Evolutionary conservation across 92 coral and sea anemone species (phyloP).

Genomic region (Porites rus): DNA sequence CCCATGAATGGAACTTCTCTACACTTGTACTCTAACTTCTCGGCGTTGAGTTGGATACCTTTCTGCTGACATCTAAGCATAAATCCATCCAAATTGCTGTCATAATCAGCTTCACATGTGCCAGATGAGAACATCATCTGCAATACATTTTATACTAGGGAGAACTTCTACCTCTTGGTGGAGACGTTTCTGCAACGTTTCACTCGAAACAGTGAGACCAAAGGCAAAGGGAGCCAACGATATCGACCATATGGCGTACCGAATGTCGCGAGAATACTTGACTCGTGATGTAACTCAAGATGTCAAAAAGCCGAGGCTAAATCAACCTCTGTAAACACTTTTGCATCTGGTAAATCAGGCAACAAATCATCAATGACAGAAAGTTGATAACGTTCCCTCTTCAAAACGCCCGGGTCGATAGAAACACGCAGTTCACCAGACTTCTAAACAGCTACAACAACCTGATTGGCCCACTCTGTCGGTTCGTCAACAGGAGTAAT

Average conservation of each 20-base stretch:
- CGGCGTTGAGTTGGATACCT: constrained; percentile 32
- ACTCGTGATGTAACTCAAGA: constrained; percentile 8
- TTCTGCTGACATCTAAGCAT: constrained; percentile 33
- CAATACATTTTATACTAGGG: constrained; percentile 41
- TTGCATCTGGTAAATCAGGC: constrained; percentile 39
- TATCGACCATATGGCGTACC: too few relatives aligned
- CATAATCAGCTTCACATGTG: constrained; percentile 31
- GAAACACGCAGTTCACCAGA: constrained; percentile 37
- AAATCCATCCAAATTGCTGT: constrained; percentile 23
- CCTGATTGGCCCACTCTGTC: constrained; percentile 16
- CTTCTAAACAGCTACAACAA: constrained; percentile 47
- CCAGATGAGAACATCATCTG: constrained; percentile 25
- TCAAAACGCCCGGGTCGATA: constrained; percentile 16
- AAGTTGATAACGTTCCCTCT: constrained; percentile 18
- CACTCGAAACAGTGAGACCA: too few relatives aligned
- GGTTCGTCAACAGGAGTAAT: constrained; percentile 13
- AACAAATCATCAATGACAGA: constrained; percentile 28
- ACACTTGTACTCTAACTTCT: constrained; percentile 36
- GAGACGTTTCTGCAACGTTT: constrained; percentile 19
- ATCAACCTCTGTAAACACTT: constrained; percentile 52
- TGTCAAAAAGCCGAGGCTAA: constrained; percentile 29
- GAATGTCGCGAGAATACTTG: too few relatives aligned
- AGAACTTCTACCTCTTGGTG: constrained; percentile 43
- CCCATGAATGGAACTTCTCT: constrained; percentile 41
- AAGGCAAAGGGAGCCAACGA: too few relatives aligned